phyloP scores from a whole-genome alignment of 1,140 invertebrate species.

The Diachasma alloeum region DNA sequence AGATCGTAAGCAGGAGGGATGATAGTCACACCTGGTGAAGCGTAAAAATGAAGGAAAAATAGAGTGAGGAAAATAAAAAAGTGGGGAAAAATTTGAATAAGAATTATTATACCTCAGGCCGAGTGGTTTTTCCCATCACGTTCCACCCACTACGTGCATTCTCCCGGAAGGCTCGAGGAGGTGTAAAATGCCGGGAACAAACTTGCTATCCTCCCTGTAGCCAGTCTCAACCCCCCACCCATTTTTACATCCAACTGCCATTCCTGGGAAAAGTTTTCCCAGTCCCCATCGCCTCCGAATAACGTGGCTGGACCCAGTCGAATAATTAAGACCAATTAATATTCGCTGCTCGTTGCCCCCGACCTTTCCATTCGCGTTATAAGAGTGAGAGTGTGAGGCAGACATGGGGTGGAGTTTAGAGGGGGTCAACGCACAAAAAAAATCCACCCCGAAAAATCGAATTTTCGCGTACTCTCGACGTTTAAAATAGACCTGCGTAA shows the following conservation, averaged over 20 bases:
- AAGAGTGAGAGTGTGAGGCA: neutral
- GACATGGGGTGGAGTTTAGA: neutral
- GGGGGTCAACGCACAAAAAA: neutral
- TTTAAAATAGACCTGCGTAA: constrained; percentile 1
- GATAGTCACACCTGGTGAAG: constrained; percentile 9
- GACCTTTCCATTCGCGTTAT: constrained; percentile 8
- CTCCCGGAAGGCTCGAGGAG: neutral
- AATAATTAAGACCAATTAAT: constrained; percentile 58
- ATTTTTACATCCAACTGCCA: neutral
- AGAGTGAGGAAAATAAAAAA: neutral
- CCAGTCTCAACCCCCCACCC: neutral
- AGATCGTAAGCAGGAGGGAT: constrained; percentile 17
- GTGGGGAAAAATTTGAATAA: constrained; percentile 22
- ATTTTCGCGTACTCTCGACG: constrained; percentile 19
- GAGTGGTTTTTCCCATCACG: constrained; percentile 15
- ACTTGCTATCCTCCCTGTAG: neutral
- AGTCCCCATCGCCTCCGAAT: neutral
- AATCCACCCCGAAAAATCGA: constrained; percentile 40
- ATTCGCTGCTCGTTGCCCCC: constrained; percentile 45
- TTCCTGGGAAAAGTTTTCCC: constrained; percentile 1
- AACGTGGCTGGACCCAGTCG: constrained; percentile 26
- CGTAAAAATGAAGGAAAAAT: neutral
- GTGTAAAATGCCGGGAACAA: constrained; percentile 10
- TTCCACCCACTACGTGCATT: neutral
- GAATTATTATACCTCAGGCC: constrained; percentile 28